Conservation (phyloP, 2,113 vertebrate genomes). For the Oxyura jamaicensis region DNA sequence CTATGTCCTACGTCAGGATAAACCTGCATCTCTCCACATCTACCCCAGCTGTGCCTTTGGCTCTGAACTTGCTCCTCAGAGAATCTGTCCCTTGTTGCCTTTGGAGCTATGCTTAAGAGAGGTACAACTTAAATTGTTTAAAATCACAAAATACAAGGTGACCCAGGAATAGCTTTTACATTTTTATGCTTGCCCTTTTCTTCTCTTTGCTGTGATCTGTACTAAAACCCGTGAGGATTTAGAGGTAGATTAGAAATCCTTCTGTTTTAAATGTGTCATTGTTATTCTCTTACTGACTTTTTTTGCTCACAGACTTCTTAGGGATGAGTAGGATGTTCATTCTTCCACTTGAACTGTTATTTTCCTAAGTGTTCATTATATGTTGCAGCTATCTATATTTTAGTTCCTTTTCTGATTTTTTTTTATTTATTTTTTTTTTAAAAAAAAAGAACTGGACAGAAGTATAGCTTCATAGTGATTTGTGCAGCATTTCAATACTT, state of each 20-base stretch:
- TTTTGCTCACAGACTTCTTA: background rate
- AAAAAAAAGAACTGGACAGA: background rate
- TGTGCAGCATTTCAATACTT: background rate
- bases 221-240: background rate
- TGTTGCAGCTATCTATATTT: background rate
- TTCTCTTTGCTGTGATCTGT: background rate
- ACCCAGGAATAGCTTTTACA: background rate
- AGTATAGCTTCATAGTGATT: background rate
- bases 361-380: background rate
- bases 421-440: background rate
- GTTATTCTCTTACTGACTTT: background rate
- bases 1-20: background rate
- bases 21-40: background rate
- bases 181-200: background rate
- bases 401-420: background rate
- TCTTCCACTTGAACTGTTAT: background rate
- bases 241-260: background rate
- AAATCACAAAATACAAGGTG: background rate
- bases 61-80: background rate
- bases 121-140: background rate
- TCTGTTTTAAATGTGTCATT: background rate
- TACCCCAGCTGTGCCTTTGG: background rate
- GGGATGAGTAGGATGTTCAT: background rate
- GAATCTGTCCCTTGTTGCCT: background rate
- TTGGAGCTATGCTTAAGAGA: background rate